Evolutionary conservation across 2,888 invertebrate species (phyloP), one percentile per base, ranked within the genome.

Genomic region (Alitta virens): DNA sequence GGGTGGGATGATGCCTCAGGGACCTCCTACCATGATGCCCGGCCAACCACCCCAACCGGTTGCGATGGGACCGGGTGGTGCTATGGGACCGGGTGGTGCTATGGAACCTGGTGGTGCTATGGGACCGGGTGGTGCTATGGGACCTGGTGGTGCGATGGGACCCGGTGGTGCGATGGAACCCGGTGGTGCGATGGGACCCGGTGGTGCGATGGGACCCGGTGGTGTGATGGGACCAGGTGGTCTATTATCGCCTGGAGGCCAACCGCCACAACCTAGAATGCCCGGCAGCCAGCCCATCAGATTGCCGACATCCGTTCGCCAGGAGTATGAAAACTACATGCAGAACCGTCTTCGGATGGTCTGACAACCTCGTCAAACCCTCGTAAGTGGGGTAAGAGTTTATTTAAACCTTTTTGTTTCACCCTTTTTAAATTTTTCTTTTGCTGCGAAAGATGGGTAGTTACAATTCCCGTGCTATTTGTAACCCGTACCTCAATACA

Each of bases 311-410:
- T 68, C 68, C 3, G 75, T 72, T 49, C 63, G 78, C 24, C 78
- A 77, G 68, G 79, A 80, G 65, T 81, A 81, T 68, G 80, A 81
- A 56, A 68, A 68, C 5, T 80, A 79, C 67, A 76, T 81, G 75
- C 78, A 78, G 68, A 71, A 74, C 51, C 66, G 78, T 26, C 67
- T 81, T 14, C 68, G 77, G 9, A 64, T 63, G 63, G 56, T 58
- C 43, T 23, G 51, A 18, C 61, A 57, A 16, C 61, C 64, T 21
- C 33, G 50, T 21, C 62, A 46, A 46, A 55, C 46, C 1, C 27
- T 51, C 12, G 55, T 61, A 21, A 49, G 55, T 16, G 61, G 56
- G 55, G 61, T 61, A 24, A 42, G 55, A 5, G 7, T 38, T 2
- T 38, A 5, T 27, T 12, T 55, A 12, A 55, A 38, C 27, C 18